Percentiles rank a stretch among this genome's conserved stretches.
Conservation (phyloP, 2,797 vertebrate genomes). For the Pseudochirops cupreus region DNA sequence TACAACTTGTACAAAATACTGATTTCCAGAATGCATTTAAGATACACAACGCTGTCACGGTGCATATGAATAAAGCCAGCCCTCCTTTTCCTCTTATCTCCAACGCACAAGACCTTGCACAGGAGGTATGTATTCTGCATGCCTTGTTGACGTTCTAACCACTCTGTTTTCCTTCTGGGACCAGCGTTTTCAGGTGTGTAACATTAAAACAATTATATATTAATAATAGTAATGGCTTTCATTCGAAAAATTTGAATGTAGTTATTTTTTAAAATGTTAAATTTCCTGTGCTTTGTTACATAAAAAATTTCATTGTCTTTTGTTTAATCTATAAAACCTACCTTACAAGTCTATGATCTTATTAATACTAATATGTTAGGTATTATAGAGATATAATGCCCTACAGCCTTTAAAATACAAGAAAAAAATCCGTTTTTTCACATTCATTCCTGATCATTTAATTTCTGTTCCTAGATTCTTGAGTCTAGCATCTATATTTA, state of each 20-base stretch:
- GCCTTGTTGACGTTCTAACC: conserved; percentile 30
- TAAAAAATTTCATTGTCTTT: neutral
- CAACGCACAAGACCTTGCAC: conserved; percentile 91
- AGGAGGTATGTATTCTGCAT: conserved; percentile 90
- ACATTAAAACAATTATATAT: neutral
- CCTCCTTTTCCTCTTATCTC: conserved; percentile 95
- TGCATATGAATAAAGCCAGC: conserved; percentile 95
- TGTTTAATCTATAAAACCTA: neutral
- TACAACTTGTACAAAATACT: conserved; percentile 95
- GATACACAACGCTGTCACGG: conserved; percentile 96
- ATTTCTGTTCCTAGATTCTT: too few species aligned
- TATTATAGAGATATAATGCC: neutral
- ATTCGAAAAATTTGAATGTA: neutral
- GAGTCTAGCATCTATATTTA: neutral
- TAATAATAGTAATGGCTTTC: neutral
- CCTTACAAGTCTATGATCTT: neutral
- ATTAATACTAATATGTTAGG: neutral
- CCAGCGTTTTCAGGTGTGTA: neutral
- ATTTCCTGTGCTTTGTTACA: neutral
- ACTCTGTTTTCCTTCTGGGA: neutral
- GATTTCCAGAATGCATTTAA: conserved; percentile 98
- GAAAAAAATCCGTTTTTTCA: neutral
- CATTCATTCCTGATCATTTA: neutral
- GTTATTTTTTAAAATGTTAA: neutral
- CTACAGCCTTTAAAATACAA: neutral